phyloP scores from a whole-genome alignment of 2,888 invertebrate genomes.

The Apodemia mormo region DNA sequence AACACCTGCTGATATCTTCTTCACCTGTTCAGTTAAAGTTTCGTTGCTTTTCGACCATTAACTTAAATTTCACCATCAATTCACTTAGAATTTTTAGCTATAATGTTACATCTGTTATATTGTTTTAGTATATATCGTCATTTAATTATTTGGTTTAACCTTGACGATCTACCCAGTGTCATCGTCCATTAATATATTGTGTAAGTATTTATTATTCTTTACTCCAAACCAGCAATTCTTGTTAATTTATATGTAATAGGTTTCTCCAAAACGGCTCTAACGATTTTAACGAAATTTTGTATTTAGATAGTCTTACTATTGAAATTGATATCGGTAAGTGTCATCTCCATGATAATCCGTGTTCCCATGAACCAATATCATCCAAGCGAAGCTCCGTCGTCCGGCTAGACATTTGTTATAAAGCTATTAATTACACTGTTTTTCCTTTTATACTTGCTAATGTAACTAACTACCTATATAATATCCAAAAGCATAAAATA shows the following conservation, averaged over 20 bases:
- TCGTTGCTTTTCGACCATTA: not conserved
- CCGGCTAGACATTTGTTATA: too few species aligned
- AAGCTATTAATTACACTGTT: not conserved
- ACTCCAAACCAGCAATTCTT: too few species aligned
- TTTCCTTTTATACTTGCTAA: not conserved
- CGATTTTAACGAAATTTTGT: too few species aligned
- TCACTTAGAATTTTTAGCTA: not conserved
- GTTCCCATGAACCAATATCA: too few species aligned
- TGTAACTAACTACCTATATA: too few species aligned
- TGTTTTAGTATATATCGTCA: not conserved
- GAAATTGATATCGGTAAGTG: too few species aligned
- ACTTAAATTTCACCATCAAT: not conserved
- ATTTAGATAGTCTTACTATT: too few species aligned
- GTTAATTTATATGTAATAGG: too few species aligned
- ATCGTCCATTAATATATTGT: constrained; percentile 7
- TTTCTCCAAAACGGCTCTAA: too few species aligned
- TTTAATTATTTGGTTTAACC: constrained; percentile 23
- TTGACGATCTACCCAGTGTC: constrained; percentile 22
- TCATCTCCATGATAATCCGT: too few species aligned
- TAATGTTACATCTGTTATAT: not conserved
- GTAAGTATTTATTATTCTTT: not conserved
- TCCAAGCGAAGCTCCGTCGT: too few species aligned
- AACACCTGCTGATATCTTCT: constrained; percentile 22
- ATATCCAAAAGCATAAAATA: too few species aligned
- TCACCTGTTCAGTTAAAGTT: constrained; percentile 27